phyloP scores from a whole-genome alignment of 2,113 vertebrate species.

The Sus scrofa region T2T-Sscrofa CM000814.6:104533001-104533500 shows the following conservation, averaged over 20 bases:
- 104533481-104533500: not conserved
- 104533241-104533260: constrained; percentile 29
- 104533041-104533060: not conserved
- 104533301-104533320: constrained; percentile 5
- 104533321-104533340: constrained; percentile 37
- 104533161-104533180: not conserved
- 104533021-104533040: not conserved
- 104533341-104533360: not conserved
- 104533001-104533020: not conserved
- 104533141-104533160: not conserved
- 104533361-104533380: constrained; percentile 55
- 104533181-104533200: not conserved
- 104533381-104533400: constrained; percentile 42
- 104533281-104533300: constrained; percentile 46
- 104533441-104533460: constrained; percentile 22
- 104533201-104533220: not conserved
- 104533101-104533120: not conserved
- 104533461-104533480: not conserved
- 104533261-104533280: constrained; percentile 50
- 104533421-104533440: constrained; percentile 11
- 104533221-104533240: constrained; percentile 7
- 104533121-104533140: not conserved
- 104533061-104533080: not conserved
- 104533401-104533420: not conserved
- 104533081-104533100: not conserved